phyloP scores from a whole-genome alignment of 2,113 vertebrate genomes.

The Zosterops lateralis region DNA sequence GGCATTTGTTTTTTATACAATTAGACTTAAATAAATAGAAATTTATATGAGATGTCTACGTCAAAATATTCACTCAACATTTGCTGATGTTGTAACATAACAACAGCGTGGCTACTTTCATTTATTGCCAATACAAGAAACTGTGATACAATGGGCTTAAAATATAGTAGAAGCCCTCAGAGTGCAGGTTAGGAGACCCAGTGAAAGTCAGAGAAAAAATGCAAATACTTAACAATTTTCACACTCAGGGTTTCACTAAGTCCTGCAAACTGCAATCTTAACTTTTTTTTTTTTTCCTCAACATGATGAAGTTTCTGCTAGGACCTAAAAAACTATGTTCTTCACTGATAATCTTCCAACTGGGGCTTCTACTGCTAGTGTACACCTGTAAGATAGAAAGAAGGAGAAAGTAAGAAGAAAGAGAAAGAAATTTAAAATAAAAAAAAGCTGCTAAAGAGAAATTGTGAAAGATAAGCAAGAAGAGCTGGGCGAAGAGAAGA shows the following conservation, averaged over 20 bases:
- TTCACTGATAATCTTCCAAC: slow-evolving; percentile 42
- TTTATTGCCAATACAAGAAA: background rate
- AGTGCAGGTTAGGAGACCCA: slow-evolving; percentile 8
- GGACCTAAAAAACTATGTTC: slow-evolving; percentile 15
- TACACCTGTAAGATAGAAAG: slow-evolving; percentile 45
- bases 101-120: background rate
- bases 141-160: background rate
- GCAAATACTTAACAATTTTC: background rate
- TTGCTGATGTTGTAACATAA: slow-evolving; percentile 37
- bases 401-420: background rate
- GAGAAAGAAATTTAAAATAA: background rate
- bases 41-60: background rate
- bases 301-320: slow-evolving; percentile 31
- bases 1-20: background rate
- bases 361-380: slow-evolving; percentile 31
- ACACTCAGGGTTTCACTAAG: slow-evolving; percentile 12
- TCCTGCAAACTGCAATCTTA: slow-evolving; percentile 29
- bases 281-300: background rate
- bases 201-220: slow-evolving; percentile 3
- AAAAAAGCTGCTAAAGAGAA: background rate
- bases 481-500: background rate
- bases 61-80: slow-evolving; percentile 52
- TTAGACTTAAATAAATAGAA: slow-evolving; percentile 4
- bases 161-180: background rate
- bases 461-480: background rate